Evolutionary conservation across 2,888 invertebrate species (phyloP).

Genomic region (Cantharis nigra): DNA sequence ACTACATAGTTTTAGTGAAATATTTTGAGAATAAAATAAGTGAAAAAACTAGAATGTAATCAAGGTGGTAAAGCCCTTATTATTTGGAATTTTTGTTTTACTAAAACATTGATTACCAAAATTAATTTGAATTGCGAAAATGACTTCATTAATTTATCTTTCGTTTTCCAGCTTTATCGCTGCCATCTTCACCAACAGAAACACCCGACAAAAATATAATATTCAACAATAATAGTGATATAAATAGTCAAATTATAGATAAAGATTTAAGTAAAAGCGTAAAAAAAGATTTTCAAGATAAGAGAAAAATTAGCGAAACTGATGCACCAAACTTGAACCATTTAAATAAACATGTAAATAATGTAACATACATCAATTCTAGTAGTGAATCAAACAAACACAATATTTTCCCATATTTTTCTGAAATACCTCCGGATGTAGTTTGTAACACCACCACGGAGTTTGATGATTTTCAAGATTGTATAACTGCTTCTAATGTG

Average conservation of each 20-base stretch:
- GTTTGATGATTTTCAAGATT: slow-evolving; percentile 14
- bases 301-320: slow-evolving; percentile 36
- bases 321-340: slow-evolving; percentile 5
- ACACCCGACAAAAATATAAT: slow-evolving; percentile 7
- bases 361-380: slow-evolving; percentile 6
- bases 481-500: background rate
- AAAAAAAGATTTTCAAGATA: slow-evolving; percentile 46
- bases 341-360: slow-evolving; percentile 4
- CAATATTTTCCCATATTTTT: slow-evolving; percentile 20
- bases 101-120: too few species aligned
- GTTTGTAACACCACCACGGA: background rate
- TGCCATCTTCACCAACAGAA: slow-evolving; percentile 40
- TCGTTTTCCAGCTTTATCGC: slow-evolving; percentile 34
- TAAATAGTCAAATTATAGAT: slow-evolving; percentile 2
- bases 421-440: slow-evolving; percentile 22
- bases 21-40: too few species aligned
- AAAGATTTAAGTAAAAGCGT: slow-evolving; percentile 13
- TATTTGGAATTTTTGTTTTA: too few species aligned
- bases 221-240: background rate
- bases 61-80: too few species aligned
- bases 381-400: slow-evolving; percentile 9
- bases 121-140: too few species aligned
- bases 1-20: too few species aligned
- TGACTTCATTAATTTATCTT: background rate
- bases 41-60: too few species aligned